Base-by-base conservation (phyloP, 2,888 invertebrate genomes). In the Idaea dimidiata region DNA sequence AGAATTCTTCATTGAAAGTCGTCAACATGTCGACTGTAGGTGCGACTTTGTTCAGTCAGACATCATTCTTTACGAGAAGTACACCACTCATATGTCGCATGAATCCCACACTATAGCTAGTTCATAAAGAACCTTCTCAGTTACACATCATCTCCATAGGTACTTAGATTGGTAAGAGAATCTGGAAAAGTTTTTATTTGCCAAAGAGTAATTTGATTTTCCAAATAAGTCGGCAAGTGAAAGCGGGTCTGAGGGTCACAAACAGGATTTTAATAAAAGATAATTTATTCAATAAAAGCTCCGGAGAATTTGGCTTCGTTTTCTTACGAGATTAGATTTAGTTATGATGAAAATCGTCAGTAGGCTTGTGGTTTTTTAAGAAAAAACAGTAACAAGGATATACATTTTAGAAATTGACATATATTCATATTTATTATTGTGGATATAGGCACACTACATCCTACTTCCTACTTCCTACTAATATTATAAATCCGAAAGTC, bases 241-340 rank as follows among this genome's bases (percentile, higher is more conserved):
- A 75, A 72, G 71, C 73, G 72, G 75, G 74, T 72, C 74, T 64
- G 58, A 63, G 75, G 79, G 78, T 82, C 83, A 82, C 84, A 86
- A 88, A 86, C 87, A 86, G 83, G 80, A 82, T 84, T 88, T 88
- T 87, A 87, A 89, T 89, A 87, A 87, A 87, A 88, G 84, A 84
- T 87, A 88, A 89, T 88, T 87, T 88, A 89, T 89, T 88, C 88
- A 86, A 89, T 89, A 88, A 89, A 83, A 84, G 78, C 78, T 70
- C 78, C 78, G 72, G 83, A 79, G 79, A 79, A 77, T 81, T 78
- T 78, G 78, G 17, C 17, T 56, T 56, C 56, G 56, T 56, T 56
- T 18, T 56, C 56, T 56, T 56, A 17, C 18, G 56, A 56, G 18
- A 56, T 56, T 17, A 56, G 56, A 56, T 56, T 56, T 56, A 56